Evolutionary conservation across 2,113 vertebrate genomes (phyloP), one percentile per base, ranked within the genome.

Genomic region (Actinemys pallida): DNA sequence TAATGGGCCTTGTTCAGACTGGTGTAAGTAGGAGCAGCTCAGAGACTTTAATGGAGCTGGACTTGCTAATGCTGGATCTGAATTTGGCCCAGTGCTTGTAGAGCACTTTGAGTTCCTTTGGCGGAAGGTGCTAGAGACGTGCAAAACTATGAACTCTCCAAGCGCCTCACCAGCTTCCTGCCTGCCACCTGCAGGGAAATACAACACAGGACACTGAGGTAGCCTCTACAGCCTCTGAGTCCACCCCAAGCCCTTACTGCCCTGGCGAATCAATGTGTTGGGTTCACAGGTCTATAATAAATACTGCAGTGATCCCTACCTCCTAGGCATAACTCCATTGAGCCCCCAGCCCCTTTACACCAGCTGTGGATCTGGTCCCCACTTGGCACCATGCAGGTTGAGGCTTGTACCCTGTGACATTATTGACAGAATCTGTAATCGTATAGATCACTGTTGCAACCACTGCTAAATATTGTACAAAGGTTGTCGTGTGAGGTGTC

Each of bases 311-410:
- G 25, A 45, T 47, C 42, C 25, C 25, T 13, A 24, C 20, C 10
- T 27, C 42, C 75, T 16, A 39, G 22, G 11, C 17, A 31, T 62
- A n/a, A 57, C 31, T 76, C 24, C 5, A 24, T 24, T 65, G 31
- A 9, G 59, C 49, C 39, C 59, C 49, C 72, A 47, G n/a, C n/a
- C 72, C 62, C 11, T 27, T 87, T 56, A 81, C 53, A 59, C 27
- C 24, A 75, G 76, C 53, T 90, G 57, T 69, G 72, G 22, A 87
- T 5, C 81, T 87, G 1, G 0, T 5, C 24, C 29, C 50, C 80
- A 72, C 4, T 69, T 10, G 0, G 0, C 14, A 14, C 0, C 0
- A 27, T 42, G 7, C 39, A 25, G 45, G 90, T 65, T 75, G 0
- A 0, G 25, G 10, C 10, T 47, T 25, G 49, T 25, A 53, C 4